Evolutionary conservation across 23 tunicate genomes (phyloP).

Genomic region (Ascidia mentula): DNA sequence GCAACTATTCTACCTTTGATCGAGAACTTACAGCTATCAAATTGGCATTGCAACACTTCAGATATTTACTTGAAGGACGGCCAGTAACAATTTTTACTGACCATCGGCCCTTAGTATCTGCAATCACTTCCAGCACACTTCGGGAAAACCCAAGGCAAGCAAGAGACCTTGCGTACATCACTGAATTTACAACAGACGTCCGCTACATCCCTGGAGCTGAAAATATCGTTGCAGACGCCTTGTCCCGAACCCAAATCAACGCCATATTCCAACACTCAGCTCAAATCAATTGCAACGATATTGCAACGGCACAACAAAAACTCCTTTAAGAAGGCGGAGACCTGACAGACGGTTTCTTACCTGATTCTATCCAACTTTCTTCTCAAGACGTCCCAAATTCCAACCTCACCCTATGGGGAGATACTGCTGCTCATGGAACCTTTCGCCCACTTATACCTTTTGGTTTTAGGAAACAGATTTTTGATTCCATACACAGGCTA

Average conservation of each 20-base stretch:
- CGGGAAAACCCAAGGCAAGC: background rate
- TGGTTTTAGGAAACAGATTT: too few relatives aligned
- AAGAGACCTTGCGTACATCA: background rate
- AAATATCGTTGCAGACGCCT: background rate
- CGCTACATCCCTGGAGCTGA: background rate
- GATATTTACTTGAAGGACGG: background rate
- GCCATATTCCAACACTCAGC: background rate
- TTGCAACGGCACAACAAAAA: background rate
- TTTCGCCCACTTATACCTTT: too few relatives aligned
- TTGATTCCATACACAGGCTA: too few relatives aligned
- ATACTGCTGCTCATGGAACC: too few relatives aligned
- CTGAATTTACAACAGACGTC: background rate
- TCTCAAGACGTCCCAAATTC: too few relatives aligned
- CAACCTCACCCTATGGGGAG: too few relatives aligned
- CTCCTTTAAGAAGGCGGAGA: too few relatives aligned
- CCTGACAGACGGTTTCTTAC: too few relatives aligned
- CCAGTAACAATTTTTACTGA: background rate
- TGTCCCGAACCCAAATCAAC: background rate
- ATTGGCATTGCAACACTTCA: background rate
- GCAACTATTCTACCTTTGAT: background rate
- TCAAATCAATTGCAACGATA: background rate
- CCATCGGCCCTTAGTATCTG: background rate
- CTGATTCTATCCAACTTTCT: too few relatives aligned
- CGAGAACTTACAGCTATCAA: background rate
- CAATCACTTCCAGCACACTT: background rate